phyloP scores from a whole-genome alignment of 2,888 invertebrate genomes.

The Escarpia spicata region DNA sequence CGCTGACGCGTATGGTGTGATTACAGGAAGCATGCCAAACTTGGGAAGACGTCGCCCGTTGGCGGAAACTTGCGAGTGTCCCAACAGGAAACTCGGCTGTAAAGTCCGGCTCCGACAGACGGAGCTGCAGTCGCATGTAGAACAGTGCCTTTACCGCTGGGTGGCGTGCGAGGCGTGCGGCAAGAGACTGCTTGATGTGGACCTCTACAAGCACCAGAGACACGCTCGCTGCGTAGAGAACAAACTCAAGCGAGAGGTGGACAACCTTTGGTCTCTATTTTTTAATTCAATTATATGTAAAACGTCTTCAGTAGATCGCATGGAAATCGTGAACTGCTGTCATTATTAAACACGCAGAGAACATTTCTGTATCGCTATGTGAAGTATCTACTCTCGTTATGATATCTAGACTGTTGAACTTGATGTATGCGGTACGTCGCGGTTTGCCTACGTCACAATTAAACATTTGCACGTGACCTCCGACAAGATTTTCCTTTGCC shows the following conservation, averaged over 20 bases:
- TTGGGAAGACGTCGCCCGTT: not conserved
- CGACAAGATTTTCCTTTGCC: too few species aligned
- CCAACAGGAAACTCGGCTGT: constrained; percentile 9
- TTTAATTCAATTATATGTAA: not conserved
- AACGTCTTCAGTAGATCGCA: not conserved
- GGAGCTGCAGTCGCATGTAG: constrained; percentile 8
- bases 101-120: not conserved
- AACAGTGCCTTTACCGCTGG: constrained; percentile 14
- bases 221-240: not conserved
- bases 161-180: constrained; percentile 23
- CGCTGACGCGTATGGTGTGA: not conserved
- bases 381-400: too few species aligned
- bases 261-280: not conserved
- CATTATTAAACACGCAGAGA: not conserved
- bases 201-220: constrained; percentile 21
- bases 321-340: not conserved
- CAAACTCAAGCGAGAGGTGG: constrained; percentile 20
- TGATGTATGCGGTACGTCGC: too few species aligned
- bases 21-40: not conserved
- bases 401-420: too few species aligned
- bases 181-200: not conserved
- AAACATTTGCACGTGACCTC: too few species aligned
- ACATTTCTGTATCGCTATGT: not conserved
- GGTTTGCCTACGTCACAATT: too few species aligned
- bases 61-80: constrained; percentile 7